Conservation (phyloP, 2,113 vertebrate genomes). For the Ursus arctos region DNA sequence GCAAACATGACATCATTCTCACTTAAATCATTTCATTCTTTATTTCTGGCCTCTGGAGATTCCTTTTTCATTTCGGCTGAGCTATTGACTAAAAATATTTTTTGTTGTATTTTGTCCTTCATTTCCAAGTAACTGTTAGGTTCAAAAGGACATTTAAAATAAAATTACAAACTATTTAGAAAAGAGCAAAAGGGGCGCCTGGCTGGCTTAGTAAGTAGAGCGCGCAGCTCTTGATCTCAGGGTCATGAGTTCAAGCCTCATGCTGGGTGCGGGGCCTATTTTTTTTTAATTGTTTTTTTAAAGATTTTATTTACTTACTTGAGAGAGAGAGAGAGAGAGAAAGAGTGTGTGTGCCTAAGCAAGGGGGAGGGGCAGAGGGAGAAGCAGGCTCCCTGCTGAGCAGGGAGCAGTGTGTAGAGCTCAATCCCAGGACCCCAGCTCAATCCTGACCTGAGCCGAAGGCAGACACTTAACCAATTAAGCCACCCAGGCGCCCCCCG, state of each 20-base stretch:
- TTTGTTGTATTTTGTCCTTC: conserved; percentile 39
- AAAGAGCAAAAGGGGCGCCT: not conserved
- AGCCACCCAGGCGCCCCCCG: too few relatives aligned
- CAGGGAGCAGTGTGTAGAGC: too few relatives aligned
- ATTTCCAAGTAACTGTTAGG: conserved; percentile 11
- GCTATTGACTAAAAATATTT: conserved; percentile 5
- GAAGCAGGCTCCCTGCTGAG: too few relatives aligned
- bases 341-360: too few relatives aligned
- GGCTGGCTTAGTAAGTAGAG: not conserved
- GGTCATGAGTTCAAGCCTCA: not conserved
- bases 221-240: not conserved
- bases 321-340: too few relatives aligned
- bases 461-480: too few relatives aligned
- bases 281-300: not conserved
- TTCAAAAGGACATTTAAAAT: conserved; percentile 20
- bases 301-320: too few relatives aligned
- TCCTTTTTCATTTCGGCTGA: conserved; percentile 21
- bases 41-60: not conserved
- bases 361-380: too few relatives aligned
- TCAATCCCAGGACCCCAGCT: too few relatives aligned
- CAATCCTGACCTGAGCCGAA: too few relatives aligned
- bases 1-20: not conserved
- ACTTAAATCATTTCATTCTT: not conserved
- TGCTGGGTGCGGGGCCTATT: not conserved
- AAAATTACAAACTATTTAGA: not conserved